Base-by-base conservation (phyloP, 2,113 vertebrate species). In the Raja brachyura region DNA sequence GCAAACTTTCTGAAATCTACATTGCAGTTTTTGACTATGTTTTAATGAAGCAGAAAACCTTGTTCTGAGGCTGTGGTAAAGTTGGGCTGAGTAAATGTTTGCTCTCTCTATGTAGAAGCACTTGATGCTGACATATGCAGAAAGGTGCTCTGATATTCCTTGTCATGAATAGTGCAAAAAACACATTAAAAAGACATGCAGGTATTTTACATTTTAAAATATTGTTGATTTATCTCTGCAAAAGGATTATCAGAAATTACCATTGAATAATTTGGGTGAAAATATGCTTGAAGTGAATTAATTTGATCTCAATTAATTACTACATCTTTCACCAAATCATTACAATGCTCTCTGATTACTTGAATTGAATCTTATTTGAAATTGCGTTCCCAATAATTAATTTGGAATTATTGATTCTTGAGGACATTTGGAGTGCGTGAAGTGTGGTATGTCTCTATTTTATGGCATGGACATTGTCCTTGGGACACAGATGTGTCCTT, bases 331-430 rank as follows among this genome's bases (percentile, higher is more conserved):
- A 63, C 28, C 59, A 66, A 63, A 63, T 63, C 63, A 88, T 63
- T 66, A 0, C 83, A n/a, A 31, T 88, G 85, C 63, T 63, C 11
- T 66, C 54, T 31, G 25, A 88, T 28, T 63, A 54, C 56, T 61
- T 88, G 28, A 88, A 31, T 88, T 63, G n/a, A 88, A 63, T 88
- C 85, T 16, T 88, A 25, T n/a, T 66, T 88, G 85, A 88, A 88
- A 31, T 63, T 59, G 4, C 28, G n/a, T 63, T 88, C 85, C 59
- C 7, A 22, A 63, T 88, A 88, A 88, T 31, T 88, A 63, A 59
- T 61, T 88, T 88, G 59, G 63, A 88, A 88, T 88, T 88, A 56
- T 14, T 31, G 28, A 66, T 88, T 61, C 56, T 88, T 16, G 14
- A 59, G 56, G 59, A 63, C 25, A 31, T 79, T 33, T 79, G 31